These are phyloP conservation scores for Hydrolagus affinis DNA, from an alignment of 2,113 vertebrate species.

Conservation along the genomic window DNA sequence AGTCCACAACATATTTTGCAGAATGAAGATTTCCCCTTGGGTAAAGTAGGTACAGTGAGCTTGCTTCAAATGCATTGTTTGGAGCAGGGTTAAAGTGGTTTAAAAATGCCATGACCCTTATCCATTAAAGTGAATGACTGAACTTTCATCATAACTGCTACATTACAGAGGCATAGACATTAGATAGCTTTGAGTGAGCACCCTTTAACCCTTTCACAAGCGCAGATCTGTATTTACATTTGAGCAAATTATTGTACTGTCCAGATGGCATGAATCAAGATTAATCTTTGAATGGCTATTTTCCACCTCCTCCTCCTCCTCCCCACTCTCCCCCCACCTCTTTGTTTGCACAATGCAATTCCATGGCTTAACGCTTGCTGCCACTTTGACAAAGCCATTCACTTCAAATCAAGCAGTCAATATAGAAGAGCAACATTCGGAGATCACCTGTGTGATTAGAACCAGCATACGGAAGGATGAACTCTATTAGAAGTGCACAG, in stretches of 20 bases:
- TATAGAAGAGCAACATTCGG: too few relatives aligned
- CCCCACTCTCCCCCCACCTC: neutral
- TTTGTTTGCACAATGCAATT: too few relatives aligned
- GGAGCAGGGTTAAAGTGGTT: neutral
- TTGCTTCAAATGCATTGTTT: neutral
- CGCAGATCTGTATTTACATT: neutral
- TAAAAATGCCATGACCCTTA: slow-evolving; percentile 3
- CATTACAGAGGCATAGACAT: neutral
- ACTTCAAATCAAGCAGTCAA: too few relatives aligned
- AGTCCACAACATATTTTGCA: neutral
- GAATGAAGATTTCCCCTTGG: neutral
- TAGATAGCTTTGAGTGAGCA: neutral
- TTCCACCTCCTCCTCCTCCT: neutral
- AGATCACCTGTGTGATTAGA: neutral
- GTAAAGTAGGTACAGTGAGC: neutral
- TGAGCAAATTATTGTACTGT: neutral
- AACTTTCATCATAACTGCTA: neutral
- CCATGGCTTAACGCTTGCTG: too few relatives aligned
- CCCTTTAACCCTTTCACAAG: neutral
- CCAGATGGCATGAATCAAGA: neutral
- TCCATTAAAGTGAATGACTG: neutral
- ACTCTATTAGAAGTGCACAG: neutral
- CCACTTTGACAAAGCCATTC: too few relatives aligned
- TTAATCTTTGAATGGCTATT: neutral
- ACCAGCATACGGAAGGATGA: too few relatives aligned